Base-by-base conservation (phyloP, 1,140 invertebrate species). In the Sminthurinus signatus region DNA sequence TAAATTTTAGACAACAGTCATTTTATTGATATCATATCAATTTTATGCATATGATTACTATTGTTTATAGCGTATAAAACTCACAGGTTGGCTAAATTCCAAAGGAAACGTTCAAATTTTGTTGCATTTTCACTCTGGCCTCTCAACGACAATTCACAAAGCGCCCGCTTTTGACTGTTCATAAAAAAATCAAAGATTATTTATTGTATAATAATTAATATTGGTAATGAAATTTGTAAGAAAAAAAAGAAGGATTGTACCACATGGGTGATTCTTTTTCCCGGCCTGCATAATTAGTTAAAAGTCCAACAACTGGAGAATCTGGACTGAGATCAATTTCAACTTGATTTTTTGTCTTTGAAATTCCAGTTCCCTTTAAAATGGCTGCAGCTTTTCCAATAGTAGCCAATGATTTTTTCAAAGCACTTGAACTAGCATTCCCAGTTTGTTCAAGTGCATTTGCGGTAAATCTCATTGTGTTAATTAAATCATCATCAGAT, bases 81-180 rank as follows among this genome's bases (percentile, higher is more conserved):
- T 66, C 64, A 71, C 69, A 71, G 51, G 51, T 55, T 66, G 15
- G 69, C 69, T 15, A 71, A 48, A n/a, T 64, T 62, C 66, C 66
- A 71, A n/a, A 71, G 32, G 36, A 71, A 71, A 0, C 63, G 39
- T 36, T 71, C 69, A 56, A 71, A 71, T 50, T 67, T 71, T 19
- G 69, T 68, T 21, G 66, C 60, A 25, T 23, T 58, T 23, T 64
- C 66, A 43, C 36, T 31, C 44, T 56, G 31, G 29, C 69, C 69
- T 31, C 60, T 51, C 15, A 68, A 39, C 5, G 69, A 66, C n/a
- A 71, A 32, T 44, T 71, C 62, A 56, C 69, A 71, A 15, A 71
- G 39, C 27, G 69, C 69, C 52, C 65, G 51, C 48, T 67, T 68
- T 48, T 71, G 69, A 65, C 69, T 39, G 5, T 36, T 5, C 32